Conservation (phyloP, 2,113 vertebrate genomes). For the Onychostoma macrolepis region DNA sequence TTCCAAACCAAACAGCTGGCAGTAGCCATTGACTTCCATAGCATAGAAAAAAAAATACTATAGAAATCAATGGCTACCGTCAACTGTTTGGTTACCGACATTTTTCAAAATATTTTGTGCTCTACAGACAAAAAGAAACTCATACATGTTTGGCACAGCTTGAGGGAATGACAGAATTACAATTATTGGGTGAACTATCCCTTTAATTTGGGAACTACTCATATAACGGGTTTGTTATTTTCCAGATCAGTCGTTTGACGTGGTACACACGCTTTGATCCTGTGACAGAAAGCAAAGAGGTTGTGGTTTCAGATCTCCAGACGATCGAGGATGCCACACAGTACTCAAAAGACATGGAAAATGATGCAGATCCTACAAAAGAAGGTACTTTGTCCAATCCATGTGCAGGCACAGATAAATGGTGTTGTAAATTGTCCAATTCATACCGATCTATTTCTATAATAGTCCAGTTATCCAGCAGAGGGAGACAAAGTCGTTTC, state of each 20-base stretch:
- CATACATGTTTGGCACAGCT: no score
- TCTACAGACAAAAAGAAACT: not conserved
- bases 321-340: not conserved
- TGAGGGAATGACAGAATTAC: not conserved
- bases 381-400: not conserved
- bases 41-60: no score
- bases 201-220: not conserved
- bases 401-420: not conserved
- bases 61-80: no score
- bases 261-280: constrained; percentile 87
- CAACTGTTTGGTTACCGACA: not conserved
- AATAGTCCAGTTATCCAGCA: constrained; percentile 27
- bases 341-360: constrained; percentile 25
- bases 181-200: not conserved
- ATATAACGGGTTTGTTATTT: not conserved
- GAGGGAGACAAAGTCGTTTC: constrained; percentile 27
- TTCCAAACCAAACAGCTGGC: not conserved
- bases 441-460: not conserved
- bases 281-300: constrained; percentile 54
- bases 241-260: constrained; percentile 85
- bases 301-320: constrained; percentile 50
- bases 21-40: not conserved
- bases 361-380: not conserved
- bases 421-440: not conserved
- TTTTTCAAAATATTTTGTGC: not conserved